Conservation (phyloP, 2,888 invertebrate genomes). For the Pyrocoelia pectoralis region DNA sequence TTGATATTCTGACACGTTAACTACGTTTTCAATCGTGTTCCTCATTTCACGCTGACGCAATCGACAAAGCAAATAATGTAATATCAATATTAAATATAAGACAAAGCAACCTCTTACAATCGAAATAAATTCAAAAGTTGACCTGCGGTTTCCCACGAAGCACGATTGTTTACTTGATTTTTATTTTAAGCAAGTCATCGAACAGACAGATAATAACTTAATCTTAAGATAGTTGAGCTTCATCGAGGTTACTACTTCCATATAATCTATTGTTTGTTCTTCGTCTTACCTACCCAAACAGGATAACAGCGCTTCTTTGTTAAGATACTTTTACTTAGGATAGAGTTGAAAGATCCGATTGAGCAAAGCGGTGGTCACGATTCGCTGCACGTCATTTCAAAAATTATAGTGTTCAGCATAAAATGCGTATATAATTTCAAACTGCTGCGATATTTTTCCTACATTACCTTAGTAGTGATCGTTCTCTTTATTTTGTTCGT, state of each 20-base stretch:
- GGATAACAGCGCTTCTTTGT: not conserved
- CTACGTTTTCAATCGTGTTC: too few relatives aligned
- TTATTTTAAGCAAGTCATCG: slow-evolving; percentile 48
- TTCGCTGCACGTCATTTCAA: slow-evolving; percentile 45
- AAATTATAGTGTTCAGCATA: slow-evolving; percentile 44
- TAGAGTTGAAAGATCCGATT: slow-evolving; percentile 28
- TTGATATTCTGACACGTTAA: not conserved
- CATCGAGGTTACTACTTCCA: slow-evolving; percentile 22
- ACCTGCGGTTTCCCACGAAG: slow-evolving; percentile 45
- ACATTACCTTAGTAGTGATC: slow-evolving; percentile 11
- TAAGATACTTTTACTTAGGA: slow-evolving; percentile 19
- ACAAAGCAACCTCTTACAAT: slow-evolving; percentile 24
- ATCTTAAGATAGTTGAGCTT: slow-evolving; percentile 42
- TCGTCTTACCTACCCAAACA: not conserved
- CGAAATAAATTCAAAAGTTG: slow-evolving; percentile 21
- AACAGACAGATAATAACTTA: slow-evolving; percentile 49
- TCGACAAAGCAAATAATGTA: slow-evolving; percentile 8
- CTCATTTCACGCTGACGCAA: not conserved
- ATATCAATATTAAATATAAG: slow-evolving; percentile 13
- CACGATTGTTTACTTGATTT: slow-evolving; percentile 47
- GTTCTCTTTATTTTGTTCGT: not conserved
- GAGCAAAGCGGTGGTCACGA: slow-evolving; percentile 43
- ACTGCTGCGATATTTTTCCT: slow-evolving; percentile 25
- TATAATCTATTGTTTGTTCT: slow-evolving; percentile 3
- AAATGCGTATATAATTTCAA: slow-evolving; percentile 45